Conservation (phyloP, 2,797 vertebrate genomes). For the Acestrorhynchus altus region DNA sequence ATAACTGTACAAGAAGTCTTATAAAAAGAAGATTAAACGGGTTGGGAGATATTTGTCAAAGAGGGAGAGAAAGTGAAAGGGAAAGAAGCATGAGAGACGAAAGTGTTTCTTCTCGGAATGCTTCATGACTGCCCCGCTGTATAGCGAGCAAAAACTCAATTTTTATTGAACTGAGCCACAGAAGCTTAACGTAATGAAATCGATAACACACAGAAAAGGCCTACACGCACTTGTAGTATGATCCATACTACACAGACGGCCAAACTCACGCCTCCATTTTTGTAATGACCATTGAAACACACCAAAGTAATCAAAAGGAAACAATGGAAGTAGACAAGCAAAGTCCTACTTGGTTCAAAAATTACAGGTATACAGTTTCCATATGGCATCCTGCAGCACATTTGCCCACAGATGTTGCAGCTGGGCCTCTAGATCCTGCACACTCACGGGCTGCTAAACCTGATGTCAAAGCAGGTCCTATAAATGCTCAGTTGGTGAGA, state of each 20-base stretch:
- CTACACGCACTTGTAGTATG: neutral
- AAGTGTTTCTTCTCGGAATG: constrained; percentile 1
- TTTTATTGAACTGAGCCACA: constrained; percentile 14
- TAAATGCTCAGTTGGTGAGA: too few relatives aligned
- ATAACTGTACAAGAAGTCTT: constrained; percentile 49
- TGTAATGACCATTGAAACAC: neutral
- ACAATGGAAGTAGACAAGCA: neutral
- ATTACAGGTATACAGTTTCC: too few relatives aligned
- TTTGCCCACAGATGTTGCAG: too few relatives aligned
- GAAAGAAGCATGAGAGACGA: constrained; percentile 34
- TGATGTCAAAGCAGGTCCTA: too few relatives aligned
- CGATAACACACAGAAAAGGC: neutral
- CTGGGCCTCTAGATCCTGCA: too few relatives aligned
- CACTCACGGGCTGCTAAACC: too few relatives aligned
- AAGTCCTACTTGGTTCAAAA: too few relatives aligned
- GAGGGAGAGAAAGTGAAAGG: constrained; percentile 19
- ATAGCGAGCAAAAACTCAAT: constrained; percentile 5
- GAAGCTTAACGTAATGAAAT: constrained; percentile 12
- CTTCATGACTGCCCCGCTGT: neutral
- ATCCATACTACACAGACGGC: neutral
- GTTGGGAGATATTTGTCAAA: constrained; percentile 52
- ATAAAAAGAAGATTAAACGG: constrained; percentile 36
- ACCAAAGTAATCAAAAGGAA: neutral
- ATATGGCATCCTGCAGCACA: too few relatives aligned
- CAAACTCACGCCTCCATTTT: neutral